phyloP scores from a whole-genome alignment of 2,797 vertebrate species.

The Vipera ursinii region DNA sequence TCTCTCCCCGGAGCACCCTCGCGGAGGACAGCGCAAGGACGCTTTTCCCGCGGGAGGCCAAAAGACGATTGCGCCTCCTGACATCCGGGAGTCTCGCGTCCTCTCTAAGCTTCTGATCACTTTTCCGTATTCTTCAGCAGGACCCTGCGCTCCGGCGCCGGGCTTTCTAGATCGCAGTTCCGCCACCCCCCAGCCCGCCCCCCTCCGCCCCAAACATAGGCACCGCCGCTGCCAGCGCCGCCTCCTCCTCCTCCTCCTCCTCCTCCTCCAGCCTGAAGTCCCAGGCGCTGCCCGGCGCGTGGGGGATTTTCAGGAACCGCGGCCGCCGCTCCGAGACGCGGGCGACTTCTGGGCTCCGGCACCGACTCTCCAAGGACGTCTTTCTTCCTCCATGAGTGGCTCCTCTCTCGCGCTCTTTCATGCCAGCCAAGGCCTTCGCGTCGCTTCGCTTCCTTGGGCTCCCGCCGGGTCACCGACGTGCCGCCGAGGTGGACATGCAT shows the following conservation, averaged over 20 bases:
- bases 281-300: background rate
- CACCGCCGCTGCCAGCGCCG: background rate
- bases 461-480: background rate
- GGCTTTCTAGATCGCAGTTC: background rate
- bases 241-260: background rate
- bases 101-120: background rate
- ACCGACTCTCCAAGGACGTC: background rate
- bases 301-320: background rate
- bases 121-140: background rate
- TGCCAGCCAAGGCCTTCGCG: slow-evolving; percentile 31
- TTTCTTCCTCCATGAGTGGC: background rate
- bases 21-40: background rate
- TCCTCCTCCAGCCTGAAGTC: background rate
- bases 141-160: background rate
- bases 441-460: slow-evolving; percentile 4
- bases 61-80: background rate
- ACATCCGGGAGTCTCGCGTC: background rate
- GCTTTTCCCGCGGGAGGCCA: background rate
- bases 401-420: background rate
- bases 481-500: slow-evolving; percentile 42
- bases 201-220: background rate
- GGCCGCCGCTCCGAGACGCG: too few relatives aligned
- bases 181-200: background rate
- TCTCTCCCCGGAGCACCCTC: background rate
- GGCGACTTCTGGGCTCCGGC: background rate